Evolutionary conservation across 2,888 invertebrate species (phyloP).

Genomic region (Portevinia maculata): DNA sequence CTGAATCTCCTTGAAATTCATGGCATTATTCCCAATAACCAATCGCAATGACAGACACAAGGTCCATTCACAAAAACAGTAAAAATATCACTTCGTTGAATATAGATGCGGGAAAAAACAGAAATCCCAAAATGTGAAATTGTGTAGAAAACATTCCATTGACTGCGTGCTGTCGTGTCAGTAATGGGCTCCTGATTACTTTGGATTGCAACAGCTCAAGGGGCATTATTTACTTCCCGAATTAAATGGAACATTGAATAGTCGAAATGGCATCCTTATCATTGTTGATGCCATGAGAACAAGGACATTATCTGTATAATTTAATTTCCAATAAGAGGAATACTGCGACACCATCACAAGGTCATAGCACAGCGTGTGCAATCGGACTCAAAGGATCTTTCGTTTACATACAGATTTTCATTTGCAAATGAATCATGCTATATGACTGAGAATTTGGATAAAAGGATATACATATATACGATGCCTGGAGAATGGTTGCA

Average conservation of each 20-base stretch:
- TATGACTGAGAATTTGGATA: background rate
- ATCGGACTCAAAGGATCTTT: background rate
- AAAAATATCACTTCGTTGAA: slow-evolving; percentile 6
- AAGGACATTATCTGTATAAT: background rate
- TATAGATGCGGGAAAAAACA: background rate
- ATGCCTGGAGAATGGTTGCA: too few relatives aligned
- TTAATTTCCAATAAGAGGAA: background rate
- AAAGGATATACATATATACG: background rate
- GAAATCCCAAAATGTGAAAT: slow-evolving; percentile 36
- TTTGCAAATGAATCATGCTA: slow-evolving; percentile 17
- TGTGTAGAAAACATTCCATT: slow-evolving; percentile 52
- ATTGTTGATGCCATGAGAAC: slow-evolving; percentile 19
- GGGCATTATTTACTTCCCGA: slow-evolving; percentile 3
- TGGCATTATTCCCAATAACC: slow-evolving; percentile 50
- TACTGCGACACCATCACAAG: background rate
- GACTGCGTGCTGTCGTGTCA: slow-evolving; percentile 33
- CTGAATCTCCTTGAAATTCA: slow-evolving; percentile 31
- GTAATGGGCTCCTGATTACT: slow-evolving; percentile 50
- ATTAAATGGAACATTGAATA: slow-evolving; percentile 2
- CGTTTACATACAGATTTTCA: slow-evolving; percentile 22
- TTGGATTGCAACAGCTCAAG: slow-evolving; percentile 20
- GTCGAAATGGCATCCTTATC: slow-evolving; percentile 6
- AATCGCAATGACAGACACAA: slow-evolving; percentile 24
- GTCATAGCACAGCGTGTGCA: background rate
- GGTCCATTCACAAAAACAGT: slow-evolving; percentile 24